These are phyloP conservation scores for Dromaius novaehollandiae DNA, from an alignment of 2,113 vertebrate genomes.

Conservation along the genomic window DNA sequence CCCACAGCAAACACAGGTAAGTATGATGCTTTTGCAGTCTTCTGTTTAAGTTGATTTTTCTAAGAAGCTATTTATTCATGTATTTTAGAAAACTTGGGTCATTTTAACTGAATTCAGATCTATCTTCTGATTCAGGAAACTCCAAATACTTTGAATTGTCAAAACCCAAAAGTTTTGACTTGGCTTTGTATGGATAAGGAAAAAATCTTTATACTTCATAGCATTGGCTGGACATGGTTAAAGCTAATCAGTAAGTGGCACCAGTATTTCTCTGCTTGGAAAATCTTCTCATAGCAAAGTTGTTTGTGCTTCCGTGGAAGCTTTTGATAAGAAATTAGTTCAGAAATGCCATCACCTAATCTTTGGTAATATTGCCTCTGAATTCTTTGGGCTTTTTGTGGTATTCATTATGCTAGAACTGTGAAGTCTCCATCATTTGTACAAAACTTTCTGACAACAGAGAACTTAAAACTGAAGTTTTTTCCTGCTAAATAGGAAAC, in stretches of 20 bases:
- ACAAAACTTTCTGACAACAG: background rate
- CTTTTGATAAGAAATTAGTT: background rate
- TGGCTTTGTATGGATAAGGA: background rate
- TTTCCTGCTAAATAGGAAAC: background rate
- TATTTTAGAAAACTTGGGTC: background rate
- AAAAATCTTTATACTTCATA: background rate
- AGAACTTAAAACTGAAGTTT: background rate
- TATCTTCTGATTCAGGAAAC: background rate
- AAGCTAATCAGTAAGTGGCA: background rate
- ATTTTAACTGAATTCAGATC: background rate
- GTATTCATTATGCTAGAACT: background rate
- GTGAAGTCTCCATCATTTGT: background rate
- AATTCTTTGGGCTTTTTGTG: background rate
- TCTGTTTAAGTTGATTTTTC: background rate
- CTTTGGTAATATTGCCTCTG: background rate
- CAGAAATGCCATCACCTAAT: background rate
- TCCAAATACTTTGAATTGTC: background rate
- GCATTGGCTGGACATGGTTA: background rate
- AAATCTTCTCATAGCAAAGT: background rate
- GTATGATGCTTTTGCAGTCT: background rate
- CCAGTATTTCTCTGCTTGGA: background rate
- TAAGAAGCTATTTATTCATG: background rate
- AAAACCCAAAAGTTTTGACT: background rate
- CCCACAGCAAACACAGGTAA: slow-evolving; percentile 93
- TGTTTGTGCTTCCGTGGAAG: background rate